phyloP scores from a whole-genome alignment of 2,888 invertebrate genomes.

The Synergus itoensis region DNA sequence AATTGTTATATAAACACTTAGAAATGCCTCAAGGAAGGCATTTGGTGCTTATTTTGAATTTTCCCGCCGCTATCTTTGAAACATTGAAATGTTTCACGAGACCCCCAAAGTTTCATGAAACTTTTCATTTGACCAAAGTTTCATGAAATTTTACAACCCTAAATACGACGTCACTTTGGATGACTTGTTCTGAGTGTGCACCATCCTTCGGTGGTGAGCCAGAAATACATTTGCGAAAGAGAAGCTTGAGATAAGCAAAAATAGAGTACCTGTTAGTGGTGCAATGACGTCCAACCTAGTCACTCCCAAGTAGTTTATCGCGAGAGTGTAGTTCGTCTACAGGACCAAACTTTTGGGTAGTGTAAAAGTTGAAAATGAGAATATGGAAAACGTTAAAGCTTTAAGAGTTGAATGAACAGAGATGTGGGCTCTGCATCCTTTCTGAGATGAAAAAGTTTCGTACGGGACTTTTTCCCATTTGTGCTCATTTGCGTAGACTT shows the following conservation, averaged over 20 bases:
- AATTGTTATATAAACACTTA: too few species aligned
- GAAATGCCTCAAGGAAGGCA: too few species aligned
- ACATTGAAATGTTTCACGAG: too few species aligned
- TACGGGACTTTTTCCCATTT: neutral
- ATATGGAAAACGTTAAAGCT: slow-evolving; percentile 27
- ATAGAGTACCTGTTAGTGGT: slow-evolving; percentile 60
- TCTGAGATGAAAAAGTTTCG: neutral
- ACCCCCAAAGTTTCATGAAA: too few species aligned
- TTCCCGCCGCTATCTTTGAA: too few species aligned
- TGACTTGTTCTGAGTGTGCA: slow-evolving; percentile 10
- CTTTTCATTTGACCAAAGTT: too few species aligned
- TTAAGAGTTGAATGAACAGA: neutral
- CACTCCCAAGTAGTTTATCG: slow-evolving; percentile 33
- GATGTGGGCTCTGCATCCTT: neutral
- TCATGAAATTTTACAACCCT: too few species aligned
- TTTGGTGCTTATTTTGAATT: too few species aligned
- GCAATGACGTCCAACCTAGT: slow-evolving; percentile 23
- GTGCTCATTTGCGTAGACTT: neutral
- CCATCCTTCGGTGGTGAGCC: slow-evolving; percentile 20
- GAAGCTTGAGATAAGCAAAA: slow-evolving; percentile 62
- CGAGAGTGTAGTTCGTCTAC: slow-evolving; percentile 7
- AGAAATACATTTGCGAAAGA: slow-evolving; percentile 42
- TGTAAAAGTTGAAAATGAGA: slow-evolving; percentile 25
- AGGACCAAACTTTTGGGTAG: slow-evolving; percentile 24
- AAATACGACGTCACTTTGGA: slow-evolving; percentile 10